These are phyloP conservation scores for Apis florea DNA, from an alignment of 1,140 invertebrate genomes.

Conservation along the genomic window DNA sequence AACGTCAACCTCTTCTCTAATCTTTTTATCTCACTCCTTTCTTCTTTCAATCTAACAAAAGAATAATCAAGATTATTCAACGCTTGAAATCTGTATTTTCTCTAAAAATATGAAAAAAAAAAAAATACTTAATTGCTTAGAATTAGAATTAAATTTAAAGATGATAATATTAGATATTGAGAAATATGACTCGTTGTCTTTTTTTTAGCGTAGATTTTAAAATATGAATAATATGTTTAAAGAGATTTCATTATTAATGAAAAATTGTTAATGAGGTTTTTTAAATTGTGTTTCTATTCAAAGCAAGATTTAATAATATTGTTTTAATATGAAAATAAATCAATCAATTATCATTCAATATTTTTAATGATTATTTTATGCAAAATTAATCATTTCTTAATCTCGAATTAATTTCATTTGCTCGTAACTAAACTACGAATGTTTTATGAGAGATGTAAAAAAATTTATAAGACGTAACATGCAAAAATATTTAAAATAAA, in stretches of 20 bases:
- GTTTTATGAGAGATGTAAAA: no score
- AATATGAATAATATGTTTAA: not conserved
- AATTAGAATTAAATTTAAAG: no score
- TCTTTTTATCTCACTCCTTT: constrained; percentile 32
- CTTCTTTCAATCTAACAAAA: constrained; percentile 37
- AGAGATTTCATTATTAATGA: not conserved
- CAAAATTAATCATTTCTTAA: no score
- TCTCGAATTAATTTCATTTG: no score
- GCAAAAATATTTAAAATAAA: no score
- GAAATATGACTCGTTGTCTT: not conserved
- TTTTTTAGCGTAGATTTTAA: not conserved
- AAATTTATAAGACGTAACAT: no score
- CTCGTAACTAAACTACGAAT: no score
- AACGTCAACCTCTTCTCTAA: constrained; percentile 34
- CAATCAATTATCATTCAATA: no score
- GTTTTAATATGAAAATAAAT: not conserved
- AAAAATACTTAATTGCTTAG: no score
- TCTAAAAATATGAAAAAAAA: not conserved
- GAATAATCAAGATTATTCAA: not conserved
- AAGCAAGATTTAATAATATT: no score
- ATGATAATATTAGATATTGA: not conserved
- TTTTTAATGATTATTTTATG: no score
- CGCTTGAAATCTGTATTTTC: not conserved
- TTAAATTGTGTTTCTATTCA: not conserved
- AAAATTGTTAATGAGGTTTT: not conserved